Conservation (phyloP, 2,113 vertebrate species). For the Phaethon lepturus region DNA sequence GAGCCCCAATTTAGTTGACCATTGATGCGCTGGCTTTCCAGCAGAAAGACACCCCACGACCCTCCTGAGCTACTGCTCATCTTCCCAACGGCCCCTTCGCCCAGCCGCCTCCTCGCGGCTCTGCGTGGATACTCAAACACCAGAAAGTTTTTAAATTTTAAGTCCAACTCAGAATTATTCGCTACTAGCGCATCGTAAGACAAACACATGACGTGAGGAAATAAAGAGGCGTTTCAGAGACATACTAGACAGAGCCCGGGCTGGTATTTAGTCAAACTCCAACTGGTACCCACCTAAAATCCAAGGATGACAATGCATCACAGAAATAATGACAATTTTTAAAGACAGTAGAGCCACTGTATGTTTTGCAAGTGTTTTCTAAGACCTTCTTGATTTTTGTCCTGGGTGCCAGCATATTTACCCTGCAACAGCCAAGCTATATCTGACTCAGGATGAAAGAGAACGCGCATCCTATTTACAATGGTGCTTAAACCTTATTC, state of each 20-base stretch:
- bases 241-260: neutral
- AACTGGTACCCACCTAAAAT: neutral
- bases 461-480: neutral
- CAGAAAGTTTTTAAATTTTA: neutral
- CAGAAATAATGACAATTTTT: neutral
- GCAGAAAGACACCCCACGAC: neutral
- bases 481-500: slow-evolving; percentile 1
- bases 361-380: neutral
- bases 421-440: neutral
- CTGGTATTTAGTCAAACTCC: neutral
- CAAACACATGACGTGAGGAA: neutral
- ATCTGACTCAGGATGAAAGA: neutral
- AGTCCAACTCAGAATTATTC: neutral
- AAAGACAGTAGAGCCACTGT: neutral
- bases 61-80: neutral
- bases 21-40: neutral
- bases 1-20: neutral
- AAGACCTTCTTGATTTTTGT: neutral
- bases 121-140: neutral
- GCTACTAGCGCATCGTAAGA: neutral
- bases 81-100: neutral
- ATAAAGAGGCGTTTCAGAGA: neutral
- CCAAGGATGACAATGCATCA: neutral
- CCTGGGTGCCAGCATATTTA: neutral
- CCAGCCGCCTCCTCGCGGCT: neutral